A percentile compares a stretch with the other conserved stretches of the same genome.
Conservation (phyloP, 1,140 invertebrate genomes). For the Dermatophagoides farinae region DNA sequence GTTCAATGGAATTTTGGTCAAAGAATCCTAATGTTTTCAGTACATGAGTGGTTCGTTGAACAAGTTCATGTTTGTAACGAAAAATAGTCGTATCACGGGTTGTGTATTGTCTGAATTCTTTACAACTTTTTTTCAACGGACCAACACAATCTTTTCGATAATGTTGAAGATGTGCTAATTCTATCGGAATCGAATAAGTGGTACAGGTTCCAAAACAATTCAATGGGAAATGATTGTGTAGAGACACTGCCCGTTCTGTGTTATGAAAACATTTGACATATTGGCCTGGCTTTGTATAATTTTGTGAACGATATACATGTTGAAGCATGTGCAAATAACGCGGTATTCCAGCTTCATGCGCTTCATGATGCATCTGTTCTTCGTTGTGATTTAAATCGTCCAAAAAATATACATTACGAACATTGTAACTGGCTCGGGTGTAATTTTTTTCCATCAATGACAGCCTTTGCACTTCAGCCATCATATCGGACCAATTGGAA, state of each 20-base stretch:
- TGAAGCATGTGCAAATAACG: constrained; percentile 82
- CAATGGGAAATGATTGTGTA: constrained; percentile 81
- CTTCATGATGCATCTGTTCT: constrained; percentile 19
- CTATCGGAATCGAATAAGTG: constrained; percentile 58
- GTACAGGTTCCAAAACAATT: constrained; percentile 69
- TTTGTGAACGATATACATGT: constrained; percentile 68
- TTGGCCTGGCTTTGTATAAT: constrained; percentile 77
- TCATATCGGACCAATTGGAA: constrained; percentile 50
- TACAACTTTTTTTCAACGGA: constrained; percentile 60
- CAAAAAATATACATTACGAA: constrained; percentile 80
- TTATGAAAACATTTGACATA: constrained; percentile 89
- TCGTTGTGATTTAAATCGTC: constrained; percentile 43
- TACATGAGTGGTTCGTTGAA: constrained; percentile 43
- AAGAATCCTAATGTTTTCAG: constrained; percentile 52
- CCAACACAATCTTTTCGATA: constrained; percentile 78
- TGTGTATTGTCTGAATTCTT: constrained; percentile 54
- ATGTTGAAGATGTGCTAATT: constrained; percentile 71
- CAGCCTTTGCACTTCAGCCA: constrained; percentile 41
- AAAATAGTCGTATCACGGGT: constrained; percentile 67
- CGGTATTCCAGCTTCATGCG: constrained; percentile 39
- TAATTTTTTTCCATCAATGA: constrained; percentile 40
- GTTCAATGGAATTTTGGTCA: not conserved
- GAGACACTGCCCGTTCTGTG: constrained; percentile 58
- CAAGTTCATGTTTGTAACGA: constrained; percentile 55
- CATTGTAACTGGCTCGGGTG: constrained; percentile 63